phyloP scores from a whole-genome alignment of 2,888 invertebrate species.

The Watsonalla cultraria region DNA sequence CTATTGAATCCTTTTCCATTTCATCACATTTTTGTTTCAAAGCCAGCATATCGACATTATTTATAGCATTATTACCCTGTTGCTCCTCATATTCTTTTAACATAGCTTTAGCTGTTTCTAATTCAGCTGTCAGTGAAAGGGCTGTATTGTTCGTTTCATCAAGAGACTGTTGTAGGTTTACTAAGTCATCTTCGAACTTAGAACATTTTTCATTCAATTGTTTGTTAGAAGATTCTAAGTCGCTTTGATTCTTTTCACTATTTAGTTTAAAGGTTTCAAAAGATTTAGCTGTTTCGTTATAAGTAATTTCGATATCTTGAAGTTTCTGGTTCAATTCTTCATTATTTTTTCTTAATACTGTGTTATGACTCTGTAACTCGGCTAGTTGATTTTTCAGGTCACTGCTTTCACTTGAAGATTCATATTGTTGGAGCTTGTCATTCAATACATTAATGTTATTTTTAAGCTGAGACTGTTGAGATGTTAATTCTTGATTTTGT shows the following conservation, averaged over 20 bases:
- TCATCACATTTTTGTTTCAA: slow-evolving; percentile 35
- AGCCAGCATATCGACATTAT: slow-evolving; percentile 21
- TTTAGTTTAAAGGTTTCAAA: slow-evolving; percentile 31
- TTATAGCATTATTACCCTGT: slow-evolving; percentile 14
- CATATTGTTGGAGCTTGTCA: slow-evolving; percentile 37
- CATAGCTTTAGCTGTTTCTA: slow-evolving; percentile 33
- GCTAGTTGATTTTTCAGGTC: slow-evolving; percentile 40
- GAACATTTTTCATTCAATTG: slow-evolving; percentile 25
- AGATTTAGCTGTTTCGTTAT: slow-evolving; percentile 29
- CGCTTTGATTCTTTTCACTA: slow-evolving; percentile 36
- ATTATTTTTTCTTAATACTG: slow-evolving; percentile 29
- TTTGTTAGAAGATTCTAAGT: slow-evolving; percentile 26
- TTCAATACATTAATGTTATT: slow-evolving; percentile 48
- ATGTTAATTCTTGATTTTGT: slow-evolving; percentile 48
- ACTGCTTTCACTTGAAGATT: slow-evolving; percentile 34
- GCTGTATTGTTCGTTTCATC: slow-evolving; percentile 32
- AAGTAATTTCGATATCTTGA: slow-evolving; percentile 27
- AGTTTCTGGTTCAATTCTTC: slow-evolving; percentile 28
- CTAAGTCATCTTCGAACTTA: slow-evolving; percentile 32
- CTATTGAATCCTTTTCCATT: slow-evolving; percentile 45
- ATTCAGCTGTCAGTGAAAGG: slow-evolving; percentile 29
- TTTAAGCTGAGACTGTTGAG: slow-evolving; percentile 37
- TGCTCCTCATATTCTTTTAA: slow-evolving; percentile 27
- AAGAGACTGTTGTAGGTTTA: slow-evolving; percentile 28
- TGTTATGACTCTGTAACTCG: slow-evolving; percentile 32